phyloP scores from a whole-genome alignment of 2,888 invertebrate genomes.

The Oscheius myriophilus region DNA sequence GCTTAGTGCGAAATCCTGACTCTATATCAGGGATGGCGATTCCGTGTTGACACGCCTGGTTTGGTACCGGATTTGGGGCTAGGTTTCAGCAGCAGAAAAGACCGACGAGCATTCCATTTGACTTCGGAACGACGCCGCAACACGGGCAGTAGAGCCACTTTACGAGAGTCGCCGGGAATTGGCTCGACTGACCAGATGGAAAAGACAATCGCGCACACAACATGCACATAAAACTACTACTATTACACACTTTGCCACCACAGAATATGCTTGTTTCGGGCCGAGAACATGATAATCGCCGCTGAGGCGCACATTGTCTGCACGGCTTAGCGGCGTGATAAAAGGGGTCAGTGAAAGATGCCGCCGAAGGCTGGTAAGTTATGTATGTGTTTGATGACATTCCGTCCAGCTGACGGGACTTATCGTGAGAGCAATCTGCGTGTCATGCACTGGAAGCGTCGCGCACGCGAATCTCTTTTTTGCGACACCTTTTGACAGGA shows the following conservation, averaged over 20 bases:
- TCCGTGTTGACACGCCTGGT: conserved; percentile 13
- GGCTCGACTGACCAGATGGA: conserved; percentile 27
- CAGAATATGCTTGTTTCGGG: too few relatives aligned
- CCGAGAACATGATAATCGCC: too few relatives aligned
- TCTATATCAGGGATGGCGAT: conserved; percentile 21
- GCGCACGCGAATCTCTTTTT: too few relatives aligned
- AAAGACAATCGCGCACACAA: conserved; percentile 13
- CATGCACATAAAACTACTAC: too few relatives aligned
- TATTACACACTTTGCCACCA: too few relatives aligned
- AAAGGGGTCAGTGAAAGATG: conserved; percentile 19
- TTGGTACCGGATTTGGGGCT: conserved; percentile 14
- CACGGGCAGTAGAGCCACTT: conserved; percentile 23
- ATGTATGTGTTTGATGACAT: conserved; percentile 4
- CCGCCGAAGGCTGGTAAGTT: conserved; percentile 11
- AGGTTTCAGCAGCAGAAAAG: conserved; percentile 2
- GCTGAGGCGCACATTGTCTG: too few relatives aligned
- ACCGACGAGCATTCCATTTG: too few relatives aligned
- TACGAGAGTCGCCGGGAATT: conserved; percentile 23
- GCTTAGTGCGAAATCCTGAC: conserved; percentile 28
- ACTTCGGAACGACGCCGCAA: not conserved
- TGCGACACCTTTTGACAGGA: too few relatives aligned
- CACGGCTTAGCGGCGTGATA: conserved; percentile 1
- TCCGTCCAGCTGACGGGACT: conserved; percentile 10
- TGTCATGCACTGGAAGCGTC: conserved; percentile 14
- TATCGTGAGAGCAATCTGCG: conserved; percentile 29